phyloP scores from a whole-genome alignment of 2,797 vertebrate species.

The Hoplostethus atlanticus region DNA sequence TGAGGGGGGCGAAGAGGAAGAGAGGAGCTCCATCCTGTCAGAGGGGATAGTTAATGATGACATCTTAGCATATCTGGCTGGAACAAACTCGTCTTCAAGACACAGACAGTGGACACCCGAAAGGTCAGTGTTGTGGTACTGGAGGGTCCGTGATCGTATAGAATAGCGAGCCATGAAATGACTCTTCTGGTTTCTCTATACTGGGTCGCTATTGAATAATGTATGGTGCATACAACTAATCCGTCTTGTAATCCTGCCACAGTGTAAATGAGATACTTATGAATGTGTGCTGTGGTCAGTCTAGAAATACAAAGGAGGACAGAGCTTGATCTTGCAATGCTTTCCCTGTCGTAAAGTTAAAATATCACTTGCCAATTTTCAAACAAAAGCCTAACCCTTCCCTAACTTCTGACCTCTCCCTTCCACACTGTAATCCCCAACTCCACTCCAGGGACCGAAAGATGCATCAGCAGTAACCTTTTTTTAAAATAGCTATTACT shows the following conservation, averaged over 20 bases:
- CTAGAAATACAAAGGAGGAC: background rate
- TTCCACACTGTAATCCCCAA: too few relatives aligned
- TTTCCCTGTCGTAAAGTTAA: too few relatives aligned
- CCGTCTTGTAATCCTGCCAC: background rate
- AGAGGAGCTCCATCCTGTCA: conserved; percentile 39
- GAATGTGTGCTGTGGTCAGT: background rate
- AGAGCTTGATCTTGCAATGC: background rate
- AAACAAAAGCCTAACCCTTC: too few relatives aligned
- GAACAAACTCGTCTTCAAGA: conserved; percentile 19
- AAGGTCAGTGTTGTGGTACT: conserved; percentile 69
- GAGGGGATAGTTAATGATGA: conserved; percentile 44
- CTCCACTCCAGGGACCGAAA: background rate
- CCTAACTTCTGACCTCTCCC: too few relatives aligned
- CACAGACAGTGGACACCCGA: conserved; percentile 34
- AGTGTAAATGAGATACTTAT: conserved; percentile 8
- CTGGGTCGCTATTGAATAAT: conserved; percentile 34
- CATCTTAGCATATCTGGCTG: conserved; percentile 47
- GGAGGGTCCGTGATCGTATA: background rate
- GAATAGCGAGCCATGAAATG: background rate
- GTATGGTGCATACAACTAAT: conserved; percentile 11
- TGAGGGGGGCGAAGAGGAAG: conserved; percentile 53
- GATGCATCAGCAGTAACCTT: background rate
- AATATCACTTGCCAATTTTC: too few relatives aligned
- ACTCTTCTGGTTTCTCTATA: conserved; percentile 7
- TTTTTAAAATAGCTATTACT: background rate